A percentile compares a stretch with the other conserved stretches of the same genome.
These are phyloP conservation scores for Panopea generosa DNA, from an alignment of 2,888 invertebrate species.

Conservation along the genomic window DNA sequence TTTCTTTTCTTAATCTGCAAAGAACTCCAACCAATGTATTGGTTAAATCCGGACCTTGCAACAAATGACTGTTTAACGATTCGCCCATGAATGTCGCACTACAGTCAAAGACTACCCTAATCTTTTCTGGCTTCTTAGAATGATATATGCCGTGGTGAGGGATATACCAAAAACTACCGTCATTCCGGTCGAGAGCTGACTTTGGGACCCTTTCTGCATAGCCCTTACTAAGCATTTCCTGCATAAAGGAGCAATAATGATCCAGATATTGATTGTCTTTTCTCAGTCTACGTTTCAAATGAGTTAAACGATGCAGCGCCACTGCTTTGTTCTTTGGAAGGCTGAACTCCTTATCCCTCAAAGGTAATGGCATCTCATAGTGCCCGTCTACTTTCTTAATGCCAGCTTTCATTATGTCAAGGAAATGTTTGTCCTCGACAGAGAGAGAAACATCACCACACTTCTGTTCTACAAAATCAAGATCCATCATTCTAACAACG, in stretches of 20 bases:
- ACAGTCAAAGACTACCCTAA: conserved; percentile 61
- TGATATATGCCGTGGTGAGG: conserved; percentile 61
- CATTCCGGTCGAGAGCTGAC: too few relatives aligned
- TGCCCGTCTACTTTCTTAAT: conserved; percentile 19
- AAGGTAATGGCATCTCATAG: conserved; percentile 46
- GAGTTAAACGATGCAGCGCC: too few relatives aligned
- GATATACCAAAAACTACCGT: conserved; percentile 60
- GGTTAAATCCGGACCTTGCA: too few relatives aligned
- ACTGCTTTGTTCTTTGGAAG: conserved; percentile 36
- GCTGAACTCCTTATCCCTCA: conserved; percentile 1
- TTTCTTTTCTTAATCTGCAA: conserved; percentile 30
- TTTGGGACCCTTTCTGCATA: conserved; percentile 39
- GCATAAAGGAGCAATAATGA: conserved; percentile 29
- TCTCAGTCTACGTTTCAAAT: too few relatives aligned
- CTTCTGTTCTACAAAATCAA: conserved; percentile 10
- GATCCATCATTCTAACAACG: conserved; percentile 16
- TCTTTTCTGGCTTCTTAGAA: conserved; percentile 47
- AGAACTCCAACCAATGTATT: conserved; percentile 62
- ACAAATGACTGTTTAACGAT: conserved; percentile 36
- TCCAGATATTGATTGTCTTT: conserved; percentile 4
- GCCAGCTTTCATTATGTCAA: conserved; percentile 2
- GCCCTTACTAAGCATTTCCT: conserved; percentile 8
- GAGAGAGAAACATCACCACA: not conserved
- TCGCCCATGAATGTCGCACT: conserved; percentile 21
- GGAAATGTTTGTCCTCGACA: conserved; percentile 6